Evolutionary conservation across 2,888 invertebrate genomes (phyloP).

Genomic region (Andrena hattorfiana): DNA sequence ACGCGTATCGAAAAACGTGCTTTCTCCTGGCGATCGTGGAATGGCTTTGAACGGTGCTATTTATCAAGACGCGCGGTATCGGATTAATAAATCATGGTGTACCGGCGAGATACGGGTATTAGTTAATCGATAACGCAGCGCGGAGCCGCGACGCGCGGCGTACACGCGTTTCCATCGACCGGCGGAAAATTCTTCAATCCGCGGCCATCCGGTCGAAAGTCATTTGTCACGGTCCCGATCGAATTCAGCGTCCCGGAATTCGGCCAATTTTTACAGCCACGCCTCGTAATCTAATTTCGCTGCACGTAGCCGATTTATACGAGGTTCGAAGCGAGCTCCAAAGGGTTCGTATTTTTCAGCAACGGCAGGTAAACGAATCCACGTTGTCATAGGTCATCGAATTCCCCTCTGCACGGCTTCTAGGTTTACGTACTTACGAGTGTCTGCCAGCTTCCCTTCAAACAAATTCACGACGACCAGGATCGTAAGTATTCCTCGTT

Average conservation of each 20-base stretch:
- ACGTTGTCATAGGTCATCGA: background rate
- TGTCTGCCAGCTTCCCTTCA: background rate
- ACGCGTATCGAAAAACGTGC: background rate
- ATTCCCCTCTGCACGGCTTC: background rate
- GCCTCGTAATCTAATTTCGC: slow-evolving; percentile 21
- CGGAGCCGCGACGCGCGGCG: background rate
- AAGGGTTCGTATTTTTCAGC: background rate
- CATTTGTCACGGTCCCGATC: slow-evolving; percentile 37
- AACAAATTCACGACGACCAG: background rate
- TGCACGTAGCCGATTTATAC: slow-evolving; percentile 36
- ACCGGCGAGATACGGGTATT: slow-evolving; percentile 9
- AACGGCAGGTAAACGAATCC: background rate
- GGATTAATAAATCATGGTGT: slow-evolving; percentile 29
- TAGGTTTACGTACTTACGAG: background rate
- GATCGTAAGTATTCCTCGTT: background rate
- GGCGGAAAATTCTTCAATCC: slow-evolving; percentile 24
- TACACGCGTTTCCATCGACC: background rate
- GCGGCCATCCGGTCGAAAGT: background rate
- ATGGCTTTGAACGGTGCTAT: slow-evolving; percentile 10
- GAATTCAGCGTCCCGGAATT: slow-evolving; percentile 22
- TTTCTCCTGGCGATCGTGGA: background rate
- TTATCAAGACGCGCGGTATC: slow-evolving; percentile 21
- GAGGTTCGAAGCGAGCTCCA: background rate
- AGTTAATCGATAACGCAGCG: slow-evolving; percentile 34
- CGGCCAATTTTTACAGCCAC: slow-evolving; percentile 25